phyloP scores from a whole-genome alignment of 2,888 invertebrate species.

The Apoda limacodes region DNA sequence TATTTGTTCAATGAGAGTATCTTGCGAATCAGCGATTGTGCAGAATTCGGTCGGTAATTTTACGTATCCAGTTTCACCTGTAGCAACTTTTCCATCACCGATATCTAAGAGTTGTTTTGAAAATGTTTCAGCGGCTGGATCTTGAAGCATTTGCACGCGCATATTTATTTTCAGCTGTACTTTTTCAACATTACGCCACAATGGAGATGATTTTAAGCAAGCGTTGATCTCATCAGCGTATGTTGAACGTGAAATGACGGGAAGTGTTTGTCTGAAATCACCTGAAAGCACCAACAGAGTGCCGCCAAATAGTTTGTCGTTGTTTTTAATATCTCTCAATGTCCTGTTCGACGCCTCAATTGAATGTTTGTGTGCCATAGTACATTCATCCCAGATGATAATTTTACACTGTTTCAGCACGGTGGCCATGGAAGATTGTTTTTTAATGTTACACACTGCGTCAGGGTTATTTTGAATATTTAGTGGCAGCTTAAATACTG shows the following conservation, averaged over 20 bases:
- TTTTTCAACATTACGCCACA: slow-evolving; percentile 14
- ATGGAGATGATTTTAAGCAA: slow-evolving; percentile 10
- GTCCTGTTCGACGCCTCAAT: slow-evolving; percentile 15
- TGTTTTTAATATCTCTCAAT: slow-evolving; percentile 15
- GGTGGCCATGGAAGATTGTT: slow-evolving; percentile 24
- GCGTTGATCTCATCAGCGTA: slow-evolving; percentile 13
- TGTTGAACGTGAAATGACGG: slow-evolving; percentile 12
- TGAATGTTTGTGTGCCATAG: slow-evolving; percentile 20
- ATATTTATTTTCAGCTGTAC: slow-evolving; percentile 15
- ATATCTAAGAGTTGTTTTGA: slow-evolving; percentile 19
- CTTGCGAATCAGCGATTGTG: slow-evolving; percentile 22
- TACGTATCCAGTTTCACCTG: slow-evolving; percentile 17
- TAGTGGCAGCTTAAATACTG: slow-evolving; percentile 18
- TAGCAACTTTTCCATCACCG: slow-evolving; percentile 15
- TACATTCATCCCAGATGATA: no score
- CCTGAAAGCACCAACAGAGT: slow-evolving; percentile 13
- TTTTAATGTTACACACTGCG: slow-evolving; percentile 25
- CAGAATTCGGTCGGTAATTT: slow-evolving; percentile 15
- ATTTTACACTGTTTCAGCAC: slow-evolving; percentile 23
- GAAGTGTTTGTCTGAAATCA: slow-evolving; percentile 17
- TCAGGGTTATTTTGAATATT: slow-evolving; percentile 22
- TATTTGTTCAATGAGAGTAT: slow-evolving; percentile 21
- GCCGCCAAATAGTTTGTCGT: slow-evolving; percentile 14
- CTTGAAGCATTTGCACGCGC: slow-evolving; percentile 14
- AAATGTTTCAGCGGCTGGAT: slow-evolving; percentile 17